Evolutionary conservation across 2,888 invertebrate species (phyloP).

Genomic region (Pyrocoelia pectoralis): DNA sequence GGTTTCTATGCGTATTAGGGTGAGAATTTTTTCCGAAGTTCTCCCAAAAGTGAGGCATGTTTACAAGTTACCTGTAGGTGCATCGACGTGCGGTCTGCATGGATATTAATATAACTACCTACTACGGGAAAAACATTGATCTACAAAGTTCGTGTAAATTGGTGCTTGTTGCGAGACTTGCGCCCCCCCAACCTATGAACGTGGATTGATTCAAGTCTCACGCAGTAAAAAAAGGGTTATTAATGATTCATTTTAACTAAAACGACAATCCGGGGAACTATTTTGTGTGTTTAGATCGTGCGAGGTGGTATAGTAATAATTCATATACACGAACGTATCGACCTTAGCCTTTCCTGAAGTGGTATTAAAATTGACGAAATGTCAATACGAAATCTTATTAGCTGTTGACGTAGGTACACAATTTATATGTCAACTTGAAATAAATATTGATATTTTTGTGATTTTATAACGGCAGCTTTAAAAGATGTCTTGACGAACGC

Average conservation of each 20-base stretch:
- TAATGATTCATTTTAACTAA: constrained; percentile 28
- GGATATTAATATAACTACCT: constrained; percentile 21
- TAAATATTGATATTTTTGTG: too few species aligned
- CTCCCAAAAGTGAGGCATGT: constrained; percentile 65
- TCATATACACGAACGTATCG: background rate
- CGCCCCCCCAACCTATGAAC: constrained; percentile 33
- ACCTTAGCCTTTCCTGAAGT: background rate
- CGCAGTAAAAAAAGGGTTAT: constrained; percentile 20
- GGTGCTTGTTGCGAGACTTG: constrained; percentile 35
- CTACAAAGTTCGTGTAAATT: constrained; percentile 33
- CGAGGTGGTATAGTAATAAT: background rate
- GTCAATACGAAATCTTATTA: background rate
- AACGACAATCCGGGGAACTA: constrained; percentile 12
- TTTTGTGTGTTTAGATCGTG: constrained; percentile 4
- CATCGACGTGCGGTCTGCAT: constrained; percentile 14
- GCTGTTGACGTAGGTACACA: too few species aligned
- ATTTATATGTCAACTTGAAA: too few species aligned
- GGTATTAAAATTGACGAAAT: background rate
- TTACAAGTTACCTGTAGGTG: too few species aligned
- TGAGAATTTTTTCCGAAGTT: constrained; percentile 59
- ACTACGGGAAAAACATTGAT: constrained; percentile 30
- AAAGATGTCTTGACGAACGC: too few species aligned
- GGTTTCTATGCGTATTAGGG: constrained; percentile 67
- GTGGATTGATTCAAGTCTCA: constrained; percentile 31
- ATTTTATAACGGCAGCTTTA: too few species aligned